Base-by-base conservation (phyloP, 2,113 vertebrate genomes). In the Mastomys natalensis region DNA sequence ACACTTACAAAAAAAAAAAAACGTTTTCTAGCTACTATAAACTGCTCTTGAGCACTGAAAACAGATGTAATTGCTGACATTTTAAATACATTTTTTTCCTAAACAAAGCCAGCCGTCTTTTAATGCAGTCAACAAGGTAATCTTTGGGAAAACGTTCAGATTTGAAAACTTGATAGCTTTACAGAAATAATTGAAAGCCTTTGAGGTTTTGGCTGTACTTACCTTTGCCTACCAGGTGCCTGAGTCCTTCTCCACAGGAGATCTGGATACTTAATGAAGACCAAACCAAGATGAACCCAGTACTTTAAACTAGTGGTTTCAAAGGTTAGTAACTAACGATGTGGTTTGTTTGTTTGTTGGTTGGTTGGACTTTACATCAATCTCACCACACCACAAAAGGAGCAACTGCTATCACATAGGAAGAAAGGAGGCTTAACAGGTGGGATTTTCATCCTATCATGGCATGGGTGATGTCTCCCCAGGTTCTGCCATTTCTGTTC, bases 31-130 rank as follows among this genome's bases (percentile, higher is more conserved):
- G 26, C 91, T 95, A 48, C 31, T 94, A 21, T 77, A 85, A 91
- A 94, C 6, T 22, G 81, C 94, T 87, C 87, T 66, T 37, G 74
- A 92, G 74, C 21, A 93, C 95, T 94, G 74, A 92, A 87, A 90
- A 80, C n/a, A 86, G 45, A 90, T 58, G 62, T 58, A 81, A 94
- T 96, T 90, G 64, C 22, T 95, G 85, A 80, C 66, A 88, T 92
- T 94, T 95, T 94, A 94, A 93, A 89, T 96, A 76, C 29, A 80
- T 96, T 73, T 60, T 60, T n/a, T 87, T 84, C 55, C 73, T 93
- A 80, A 96, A 87, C 48, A 82, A 96, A 95, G 84, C 68, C 70
- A 89, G 29, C 45, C 0, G 2, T 84, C 85, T 64, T 97, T 96
- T 66, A 85, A 72, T 37, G 58, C 53, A 26, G 86, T 78, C n/a